These are phyloP conservation scores for Perodicticus potto DNA, from an alignment of 2,797 vertebrate species.

Conservation along the genomic window DNA sequence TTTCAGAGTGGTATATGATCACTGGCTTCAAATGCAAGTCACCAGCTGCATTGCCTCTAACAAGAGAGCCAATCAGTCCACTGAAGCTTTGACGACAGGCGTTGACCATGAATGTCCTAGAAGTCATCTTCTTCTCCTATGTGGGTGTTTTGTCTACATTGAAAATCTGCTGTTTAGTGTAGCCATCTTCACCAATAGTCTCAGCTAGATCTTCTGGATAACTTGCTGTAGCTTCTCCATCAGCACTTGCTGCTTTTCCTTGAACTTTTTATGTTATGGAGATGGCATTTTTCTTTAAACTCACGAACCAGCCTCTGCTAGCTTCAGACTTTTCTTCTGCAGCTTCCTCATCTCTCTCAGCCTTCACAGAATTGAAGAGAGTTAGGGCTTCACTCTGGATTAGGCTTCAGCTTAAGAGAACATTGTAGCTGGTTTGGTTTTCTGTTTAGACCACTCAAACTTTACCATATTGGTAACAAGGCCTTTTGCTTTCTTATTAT, in stretches of 20 bases:
- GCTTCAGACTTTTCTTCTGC: not conserved
- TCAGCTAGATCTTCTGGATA: not conserved
- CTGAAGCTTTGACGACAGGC: not conserved
- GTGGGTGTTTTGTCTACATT: not conserved
- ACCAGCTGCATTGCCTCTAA: not conserved
- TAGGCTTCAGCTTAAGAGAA: not conserved
- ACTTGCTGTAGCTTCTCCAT: not conserved
- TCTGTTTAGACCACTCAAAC: not conserved
- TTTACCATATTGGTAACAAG: not conserved
- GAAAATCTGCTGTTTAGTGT: not conserved
- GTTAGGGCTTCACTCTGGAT: not conserved
- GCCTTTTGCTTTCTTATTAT: not conserved
- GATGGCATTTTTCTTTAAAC: not conserved
- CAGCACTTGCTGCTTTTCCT: not conserved
- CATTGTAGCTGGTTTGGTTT: not conserved
- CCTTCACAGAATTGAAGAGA: not conserved
- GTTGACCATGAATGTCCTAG: not conserved
- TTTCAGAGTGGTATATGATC: not conserved
- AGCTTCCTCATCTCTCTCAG: not conserved
- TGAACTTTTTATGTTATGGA: not conserved
- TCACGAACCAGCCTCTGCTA: not conserved
- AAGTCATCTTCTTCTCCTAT: not conserved
- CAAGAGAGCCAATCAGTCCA: not conserved
- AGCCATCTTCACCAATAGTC: not conserved
- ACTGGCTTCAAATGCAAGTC: not conserved